A percentile compares a stretch with the other conserved stretches of the same genome.
Evolutionary conservation across 1,140 invertebrate genomes (phyloP).

Genomic region (Triops longicaudatus): DNA sequence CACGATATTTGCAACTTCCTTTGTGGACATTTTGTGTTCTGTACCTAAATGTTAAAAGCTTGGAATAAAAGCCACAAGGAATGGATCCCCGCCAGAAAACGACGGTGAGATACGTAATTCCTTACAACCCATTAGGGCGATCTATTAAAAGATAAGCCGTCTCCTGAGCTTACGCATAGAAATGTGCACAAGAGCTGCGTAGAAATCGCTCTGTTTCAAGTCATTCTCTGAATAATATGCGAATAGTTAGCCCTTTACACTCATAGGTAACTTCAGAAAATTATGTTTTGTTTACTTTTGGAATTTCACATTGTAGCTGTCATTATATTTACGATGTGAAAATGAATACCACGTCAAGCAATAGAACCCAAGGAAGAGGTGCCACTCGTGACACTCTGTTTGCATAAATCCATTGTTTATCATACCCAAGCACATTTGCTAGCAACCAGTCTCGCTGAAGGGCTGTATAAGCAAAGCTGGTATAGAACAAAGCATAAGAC

Average conservation of each 20-base stretch:
- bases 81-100: not conserved
- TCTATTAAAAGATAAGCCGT: not conserved
- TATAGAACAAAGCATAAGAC: not conserved
- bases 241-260: no score
- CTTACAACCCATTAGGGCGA: not conserved
- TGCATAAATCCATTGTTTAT: constrained; percentile 8
- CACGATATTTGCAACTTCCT: not conserved
- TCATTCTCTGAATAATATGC: not conserved
- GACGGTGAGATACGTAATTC: not conserved
- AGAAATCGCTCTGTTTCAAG: not conserved
- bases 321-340: not conserved
- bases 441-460: not conserved
- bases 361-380: not conserved
- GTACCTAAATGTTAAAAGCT: not conserved
- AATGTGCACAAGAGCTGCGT: not conserved
- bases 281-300: no score
- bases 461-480: not conserved
- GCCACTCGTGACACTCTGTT: not conserved
- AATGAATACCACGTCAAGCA: not conserved
- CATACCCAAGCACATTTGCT: not conserved
- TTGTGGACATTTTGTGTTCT: not conserved
- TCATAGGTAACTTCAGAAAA: no score
- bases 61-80: not conserved
- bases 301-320: no score
- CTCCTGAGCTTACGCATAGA: not conserved